Percentiles rank a stretch among this genome's conserved stretches.
Conservation (phyloP, 2,797 vertebrate genomes). For the Cossypha niveicapilla region DNA sequence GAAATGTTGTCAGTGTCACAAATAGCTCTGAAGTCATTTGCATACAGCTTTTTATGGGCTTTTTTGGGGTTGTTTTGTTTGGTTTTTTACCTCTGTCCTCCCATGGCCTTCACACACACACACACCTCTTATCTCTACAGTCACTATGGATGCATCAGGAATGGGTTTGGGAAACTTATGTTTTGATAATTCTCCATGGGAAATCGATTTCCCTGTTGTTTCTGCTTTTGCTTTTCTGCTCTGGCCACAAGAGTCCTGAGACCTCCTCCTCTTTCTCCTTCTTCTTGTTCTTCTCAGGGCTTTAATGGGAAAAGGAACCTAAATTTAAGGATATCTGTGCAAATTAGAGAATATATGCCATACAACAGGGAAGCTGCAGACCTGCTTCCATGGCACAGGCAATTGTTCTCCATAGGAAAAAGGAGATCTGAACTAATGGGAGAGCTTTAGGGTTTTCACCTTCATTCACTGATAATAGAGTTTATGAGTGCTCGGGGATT, state of each 20-base stretch:
- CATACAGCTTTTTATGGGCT: not conserved
- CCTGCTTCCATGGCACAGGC: not conserved
- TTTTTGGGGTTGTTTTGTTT: not conserved
- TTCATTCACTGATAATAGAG: not conserved
- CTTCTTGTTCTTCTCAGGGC: not conserved
- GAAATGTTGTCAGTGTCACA: not conserved
- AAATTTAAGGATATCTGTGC: not conserved
- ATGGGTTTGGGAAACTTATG: accelerated
- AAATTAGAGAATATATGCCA: not conserved
- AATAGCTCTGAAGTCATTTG: not conserved
- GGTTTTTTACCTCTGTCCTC: not conserved
- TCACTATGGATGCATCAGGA: not conserved
- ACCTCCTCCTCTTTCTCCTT: not conserved
- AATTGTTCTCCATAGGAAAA: not conserved
- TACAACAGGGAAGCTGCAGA: not conserved
- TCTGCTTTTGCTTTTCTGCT: not conserved
- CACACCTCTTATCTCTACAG: not conserved
- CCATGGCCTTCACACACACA: not conserved
- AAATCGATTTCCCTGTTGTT: not conserved
- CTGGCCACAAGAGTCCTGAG: not conserved
- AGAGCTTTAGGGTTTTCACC: not conserved
- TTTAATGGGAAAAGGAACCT: not conserved
- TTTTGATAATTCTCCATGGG: not conserved
- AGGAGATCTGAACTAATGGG: not conserved
- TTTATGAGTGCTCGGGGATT: not conserved